Base-by-base conservation (phyloP, 1,140 invertebrate genomes). In the Apocrypta bakeri region DNA sequence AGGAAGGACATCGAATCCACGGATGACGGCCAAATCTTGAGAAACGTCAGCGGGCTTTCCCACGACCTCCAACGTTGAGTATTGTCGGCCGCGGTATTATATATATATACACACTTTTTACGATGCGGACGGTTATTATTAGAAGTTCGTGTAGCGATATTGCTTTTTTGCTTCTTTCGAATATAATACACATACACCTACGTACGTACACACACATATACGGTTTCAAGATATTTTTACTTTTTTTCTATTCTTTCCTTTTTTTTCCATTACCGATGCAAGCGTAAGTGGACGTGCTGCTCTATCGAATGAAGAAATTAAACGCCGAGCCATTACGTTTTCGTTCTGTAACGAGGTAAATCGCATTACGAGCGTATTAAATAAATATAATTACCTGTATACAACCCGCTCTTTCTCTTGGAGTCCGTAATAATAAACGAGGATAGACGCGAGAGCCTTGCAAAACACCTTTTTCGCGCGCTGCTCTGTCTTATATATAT, bases 11-110 rank as follows among this genome's bases (percentile, higher is more conserved):
- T 3, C 0, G 9, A 1, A 9, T 17, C 9, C 63, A 6, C 68
- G 12, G 29, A 37, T n/a, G 63, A 8, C 63, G 63, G 63, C 63
- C 64, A 25, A 66, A 29, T 66, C 64, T 71, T 71, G 68, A 73
- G 33, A 42, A n/a, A 73, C 71, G n/a, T 31, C 31, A 2, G 68
- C 27, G 31, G 8, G 25, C 25, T 78, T 86, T 84, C 82, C 76
- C 82, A 63, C 42, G 56, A 80, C 78, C 27, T 71, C 42, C 63
- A 31, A 25, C 29, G 17, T 21, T 21, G 48, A 48, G 42, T 37
- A 37, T 37, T 37, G 33, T 37, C 33, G 33, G 33, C 33, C 42
- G 42, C 12, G 42, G 42, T 17, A 48, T 17, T 7, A n/a, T 6
- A n/a, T n/a, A n/a, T n/a, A n/a, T n/a, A n/a, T n/a, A n/a, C n/a